Percentiles rank a stretch among this genome's conserved stretches.
Evolutionary conservation across 2,113 vertebrate species (phyloP).

Genomic region (Oxygymnocypris stewartii): DNA sequence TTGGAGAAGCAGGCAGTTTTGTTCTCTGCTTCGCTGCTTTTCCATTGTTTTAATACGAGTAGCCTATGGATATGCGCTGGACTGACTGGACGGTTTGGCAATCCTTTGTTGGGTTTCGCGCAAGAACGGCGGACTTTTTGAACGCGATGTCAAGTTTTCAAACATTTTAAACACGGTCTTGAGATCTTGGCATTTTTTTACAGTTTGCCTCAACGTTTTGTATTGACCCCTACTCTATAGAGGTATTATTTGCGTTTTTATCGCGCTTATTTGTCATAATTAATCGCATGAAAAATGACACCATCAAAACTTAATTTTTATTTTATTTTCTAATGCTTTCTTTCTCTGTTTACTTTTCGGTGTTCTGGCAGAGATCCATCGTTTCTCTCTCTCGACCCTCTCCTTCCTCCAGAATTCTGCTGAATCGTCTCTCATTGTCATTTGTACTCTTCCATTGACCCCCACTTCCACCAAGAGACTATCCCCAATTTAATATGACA

Average conservation of each 20-base stretch:
- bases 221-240: neutral
- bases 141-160: neutral
- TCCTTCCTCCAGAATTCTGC: slow-evolving; percentile 34
- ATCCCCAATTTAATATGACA: neutral
- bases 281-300: neutral
- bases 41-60: neutral
- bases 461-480: neutral
- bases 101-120: neutral
- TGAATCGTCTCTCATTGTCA: slow-evolving; percentile 38
- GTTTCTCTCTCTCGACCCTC: slow-evolving; percentile 8
- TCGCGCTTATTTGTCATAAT: neutral
- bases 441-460: slow-evolving; percentile 8
- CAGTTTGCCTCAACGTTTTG: neutral
- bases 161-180: neutral
- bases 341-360: slow-evolving; percentile 4
- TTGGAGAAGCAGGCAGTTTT: neutral
- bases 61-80: neutral
- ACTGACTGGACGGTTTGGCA: neutral
- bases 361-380: slow-evolving; percentile 21
- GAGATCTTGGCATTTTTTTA: neutral
- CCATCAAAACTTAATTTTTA: neutral
- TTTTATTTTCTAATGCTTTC: neutral
- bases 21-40: neutral
- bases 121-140: neutral
- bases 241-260: neutral